phyloP scores from a whole-genome alignment of 1,140 invertebrate genomes.

The Drosophila navojoa region DNA sequence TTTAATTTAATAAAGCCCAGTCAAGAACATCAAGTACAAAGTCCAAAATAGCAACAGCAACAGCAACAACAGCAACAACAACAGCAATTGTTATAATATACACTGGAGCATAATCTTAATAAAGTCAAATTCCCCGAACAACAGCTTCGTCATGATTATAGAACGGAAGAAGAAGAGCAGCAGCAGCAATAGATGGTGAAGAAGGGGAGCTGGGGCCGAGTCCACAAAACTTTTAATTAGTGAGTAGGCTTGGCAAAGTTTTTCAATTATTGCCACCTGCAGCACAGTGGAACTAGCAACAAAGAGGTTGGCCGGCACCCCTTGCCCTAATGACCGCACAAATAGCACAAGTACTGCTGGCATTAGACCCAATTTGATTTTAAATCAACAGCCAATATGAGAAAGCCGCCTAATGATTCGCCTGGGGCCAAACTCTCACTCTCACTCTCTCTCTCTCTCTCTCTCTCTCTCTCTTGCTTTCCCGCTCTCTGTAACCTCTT shows the following conservation, averaged over 20 bases:
- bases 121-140: conserved; percentile 58
- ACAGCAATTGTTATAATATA: conserved; percentile 10
- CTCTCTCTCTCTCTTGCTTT: neutral
- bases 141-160: conserved; percentile 54
- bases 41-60: conserved; percentile 1
- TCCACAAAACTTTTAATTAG: conserved; percentile 74
- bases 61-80: conserved; percentile 10
- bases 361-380: conserved; percentile 66
- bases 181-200: neutral
- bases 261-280: conserved; percentile 81
- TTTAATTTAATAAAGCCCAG: conserved; percentile 74
- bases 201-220: neutral
- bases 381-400: conserved; percentile 73
- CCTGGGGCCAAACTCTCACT: conserved; percentile 9
- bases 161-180: conserved; percentile 7
- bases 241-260: conserved; percentile 66
- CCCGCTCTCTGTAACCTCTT: conserved; percentile 18
- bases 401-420: conserved; percentile 32
- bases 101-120: conserved; percentile 45
- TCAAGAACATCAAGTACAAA: conserved; percentile 45
- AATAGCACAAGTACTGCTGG: conserved; percentile 28
- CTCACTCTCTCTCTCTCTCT: neutral
- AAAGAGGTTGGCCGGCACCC: neutral
- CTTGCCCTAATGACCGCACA: conserved; percentile 37
- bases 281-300: conserved; percentile 19